Evolutionary conservation across 1,140 invertebrate species (phyloP).

Genomic region (Olivierus martensii): DNA sequence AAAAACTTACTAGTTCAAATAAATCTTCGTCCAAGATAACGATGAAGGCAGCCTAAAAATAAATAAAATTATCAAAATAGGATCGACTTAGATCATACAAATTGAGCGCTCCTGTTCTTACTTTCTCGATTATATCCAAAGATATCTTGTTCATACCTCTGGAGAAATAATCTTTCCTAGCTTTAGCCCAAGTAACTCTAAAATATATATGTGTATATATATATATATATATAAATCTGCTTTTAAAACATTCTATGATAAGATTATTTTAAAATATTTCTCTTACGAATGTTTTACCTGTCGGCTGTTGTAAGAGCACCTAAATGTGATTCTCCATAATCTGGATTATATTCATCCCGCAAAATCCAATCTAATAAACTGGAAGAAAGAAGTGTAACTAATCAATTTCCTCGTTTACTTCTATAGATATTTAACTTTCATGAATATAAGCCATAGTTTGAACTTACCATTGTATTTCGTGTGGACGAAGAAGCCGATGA

Average conservation of each 20-base stretch:
- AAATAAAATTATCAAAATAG: background rate
- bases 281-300: too few relatives aligned
- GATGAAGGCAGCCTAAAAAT: slow-evolving; percentile 62
- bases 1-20: slow-evolving; percentile 53
- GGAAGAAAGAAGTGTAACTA: too few relatives aligned
- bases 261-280: too few relatives aligned
- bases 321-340: slow-evolving; percentile 67
- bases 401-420: too few relatives aligned
- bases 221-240: background rate
- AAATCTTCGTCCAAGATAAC: slow-evolving; percentile 76
- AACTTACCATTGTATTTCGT: slow-evolving; percentile 63
- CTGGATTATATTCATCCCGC: slow-evolving; percentile 49
- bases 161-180: slow-evolving; percentile 53
- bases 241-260: background rate
- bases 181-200: slow-evolving; percentile 72
- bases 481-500: slow-evolving; percentile 62
- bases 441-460: background rate
- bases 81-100: too few relatives aligned
- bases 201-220: background rate
- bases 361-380: slow-evolving; percentile 88
- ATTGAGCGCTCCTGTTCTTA: too few relatives aligned
- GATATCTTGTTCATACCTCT: slow-evolving; percentile 77
- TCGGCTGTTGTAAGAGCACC: slow-evolving; percentile 87
- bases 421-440: too few relatives aligned
- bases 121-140: slow-evolving; percentile 78